These are phyloP conservation scores for Menidia menidia DNA, from an alignment of 2,797 vertebrate species.

Conservation along the genomic window DNA sequence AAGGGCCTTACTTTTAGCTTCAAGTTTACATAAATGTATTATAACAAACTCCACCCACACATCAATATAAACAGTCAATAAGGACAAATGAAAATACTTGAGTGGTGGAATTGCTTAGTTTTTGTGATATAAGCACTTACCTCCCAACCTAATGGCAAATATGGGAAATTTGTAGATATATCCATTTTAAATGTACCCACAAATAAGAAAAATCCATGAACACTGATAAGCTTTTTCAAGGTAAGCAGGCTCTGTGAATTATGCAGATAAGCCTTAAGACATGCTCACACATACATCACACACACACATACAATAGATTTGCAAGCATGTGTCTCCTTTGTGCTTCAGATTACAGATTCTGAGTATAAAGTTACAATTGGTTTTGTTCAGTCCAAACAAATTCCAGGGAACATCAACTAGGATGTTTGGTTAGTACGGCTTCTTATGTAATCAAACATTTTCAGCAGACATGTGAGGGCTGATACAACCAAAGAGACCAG, in stretches of 20 bases:
- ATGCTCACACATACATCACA: not conserved
- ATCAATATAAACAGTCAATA: not conserved
- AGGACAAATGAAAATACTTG: not conserved
- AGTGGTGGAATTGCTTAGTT: not conserved
- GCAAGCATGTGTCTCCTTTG: not conserved
- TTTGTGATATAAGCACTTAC: not conserved
- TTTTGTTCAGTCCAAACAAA: not conserved
- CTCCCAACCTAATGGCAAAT: not conserved
- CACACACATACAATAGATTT: not conserved
- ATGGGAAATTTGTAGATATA: not conserved
- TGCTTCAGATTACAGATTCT: not conserved
- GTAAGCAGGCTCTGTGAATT: not conserved
- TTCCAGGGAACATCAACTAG: not conserved
- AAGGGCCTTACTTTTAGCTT: not conserved
- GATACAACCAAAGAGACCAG: not conserved
- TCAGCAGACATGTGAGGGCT: not conserved
- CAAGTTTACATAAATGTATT: not conserved
- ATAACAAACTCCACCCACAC: not conserved
- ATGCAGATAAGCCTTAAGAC: slow-evolving; percentile 11
- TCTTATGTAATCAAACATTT: not conserved
- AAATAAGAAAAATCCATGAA: not conserved
- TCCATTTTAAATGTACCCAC: not conserved
- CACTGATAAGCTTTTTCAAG: not conserved
- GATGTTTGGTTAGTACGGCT: not conserved
- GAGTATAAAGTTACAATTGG: not conserved